These are phyloP conservation scores for Tenrec ecaudatus DNA, from an alignment of 2,113 vertebrate species.

Conservation along the genomic window DNA sequence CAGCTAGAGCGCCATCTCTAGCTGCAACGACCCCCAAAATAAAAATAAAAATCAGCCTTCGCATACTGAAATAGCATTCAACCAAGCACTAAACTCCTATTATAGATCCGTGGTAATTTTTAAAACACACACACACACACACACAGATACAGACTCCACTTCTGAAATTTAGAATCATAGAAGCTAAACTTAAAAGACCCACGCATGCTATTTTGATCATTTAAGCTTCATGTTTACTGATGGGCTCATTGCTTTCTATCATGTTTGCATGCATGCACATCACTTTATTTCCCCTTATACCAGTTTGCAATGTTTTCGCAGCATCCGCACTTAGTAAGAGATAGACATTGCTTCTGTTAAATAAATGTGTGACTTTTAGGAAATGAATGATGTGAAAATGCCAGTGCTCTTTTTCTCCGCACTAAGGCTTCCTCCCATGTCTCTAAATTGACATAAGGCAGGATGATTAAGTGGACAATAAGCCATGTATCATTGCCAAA, in stretches of 20 bases:
- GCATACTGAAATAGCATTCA: not conserved
- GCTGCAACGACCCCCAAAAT: not conserved
- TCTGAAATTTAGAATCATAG: slow-evolving; percentile 12
- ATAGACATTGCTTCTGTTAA: slow-evolving; percentile 4
- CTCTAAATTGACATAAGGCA: slow-evolving; percentile 27
- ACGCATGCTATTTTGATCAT: not conserved
- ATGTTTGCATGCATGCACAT: not conserved
- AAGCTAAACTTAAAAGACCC: not conserved
- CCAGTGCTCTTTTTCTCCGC: not conserved
- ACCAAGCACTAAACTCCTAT: not conserved
- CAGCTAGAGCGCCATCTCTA: not conserved
- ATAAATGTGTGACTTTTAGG: slow-evolving; percentile 14
- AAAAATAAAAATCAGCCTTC: not conserved
- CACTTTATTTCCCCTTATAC: not conserved
- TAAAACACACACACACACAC: not conserved
- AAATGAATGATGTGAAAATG: not conserved
- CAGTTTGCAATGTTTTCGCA: not conserved
- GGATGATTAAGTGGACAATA: slow-evolving; percentile 30
- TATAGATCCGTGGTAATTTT: not conserved
- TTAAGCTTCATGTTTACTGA: slow-evolving; percentile 18
- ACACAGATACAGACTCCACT: not conserved
- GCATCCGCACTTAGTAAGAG: not conserved
- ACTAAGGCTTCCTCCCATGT: not conserved
- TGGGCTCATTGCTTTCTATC: not conserved
- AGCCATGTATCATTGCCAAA: slow-evolving; percentile 18